A percentile compares a stretch with the other conserved stretches of the same genome.
Evolutionary conservation across 2,113 vertebrate genomes (phyloP).

Genomic region (Junco hyemalis): DNA sequence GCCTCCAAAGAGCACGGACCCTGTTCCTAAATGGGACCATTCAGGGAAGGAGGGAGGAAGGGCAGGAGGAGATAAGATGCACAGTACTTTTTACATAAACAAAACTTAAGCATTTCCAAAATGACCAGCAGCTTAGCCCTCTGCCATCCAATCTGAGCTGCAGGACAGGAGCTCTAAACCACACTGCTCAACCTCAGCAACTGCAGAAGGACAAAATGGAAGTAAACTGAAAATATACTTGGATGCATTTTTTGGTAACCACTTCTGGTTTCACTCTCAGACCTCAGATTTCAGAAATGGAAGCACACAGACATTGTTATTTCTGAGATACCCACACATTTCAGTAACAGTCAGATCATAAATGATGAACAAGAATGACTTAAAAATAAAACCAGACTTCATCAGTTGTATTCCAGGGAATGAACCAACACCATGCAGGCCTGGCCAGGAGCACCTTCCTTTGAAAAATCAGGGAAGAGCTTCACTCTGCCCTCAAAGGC

Average conservation of each 20-base stretch:
- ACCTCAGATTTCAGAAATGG: neutral
- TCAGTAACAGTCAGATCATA: constrained; percentile 2
- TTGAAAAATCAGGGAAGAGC: neutral
- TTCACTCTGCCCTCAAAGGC: neutral
- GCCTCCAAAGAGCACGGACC: neutral
- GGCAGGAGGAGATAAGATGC: neutral
- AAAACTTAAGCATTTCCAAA: neutral
- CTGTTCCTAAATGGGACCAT: neutral
- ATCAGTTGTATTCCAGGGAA: neutral
- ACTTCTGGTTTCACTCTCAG: neutral
- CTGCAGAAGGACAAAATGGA: neutral
- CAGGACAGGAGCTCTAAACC: neutral
- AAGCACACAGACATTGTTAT: neutral
- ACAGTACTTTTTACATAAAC: neutral
- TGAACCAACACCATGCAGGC: neutral
- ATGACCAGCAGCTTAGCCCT: neutral
- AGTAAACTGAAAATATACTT: constrained; percentile 34
- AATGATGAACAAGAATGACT: neutral
- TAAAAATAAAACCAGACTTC: neutral
- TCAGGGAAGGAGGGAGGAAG: neutral
- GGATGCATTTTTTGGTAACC: neutral
- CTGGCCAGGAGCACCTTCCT: neutral
- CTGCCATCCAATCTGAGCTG: neutral
- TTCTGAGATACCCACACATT: neutral
- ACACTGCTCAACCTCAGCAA: neutral